A percentile compares a stretch with the other conserved stretches of the same genome.
phyloP scores from a whole-genome alignment of 2,113 vertebrate species.

The Meleagris gallopavo region DNA sequence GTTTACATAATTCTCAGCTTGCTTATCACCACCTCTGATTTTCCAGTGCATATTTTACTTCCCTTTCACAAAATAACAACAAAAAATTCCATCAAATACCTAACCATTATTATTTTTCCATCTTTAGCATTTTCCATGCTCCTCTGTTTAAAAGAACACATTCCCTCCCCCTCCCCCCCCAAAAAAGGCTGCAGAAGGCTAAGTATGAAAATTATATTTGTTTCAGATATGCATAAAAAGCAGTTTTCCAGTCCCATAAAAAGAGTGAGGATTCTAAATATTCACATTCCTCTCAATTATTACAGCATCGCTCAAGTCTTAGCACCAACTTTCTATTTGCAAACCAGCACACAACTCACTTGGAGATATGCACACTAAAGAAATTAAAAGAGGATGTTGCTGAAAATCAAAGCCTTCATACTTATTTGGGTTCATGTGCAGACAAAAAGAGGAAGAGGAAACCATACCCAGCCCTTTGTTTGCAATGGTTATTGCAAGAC shows the following conservation, averaged over 20 bases:
- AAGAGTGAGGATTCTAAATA: neutral
- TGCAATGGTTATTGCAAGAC: neutral
- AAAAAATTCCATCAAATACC: neutral
- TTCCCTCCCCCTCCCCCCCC: too few species aligned
- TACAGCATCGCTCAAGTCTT: neutral
- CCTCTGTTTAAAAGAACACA: neutral
- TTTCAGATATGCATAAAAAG: neutral
- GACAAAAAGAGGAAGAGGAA: neutral
- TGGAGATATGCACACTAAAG: fast-evolving
- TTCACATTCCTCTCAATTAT: neutral
- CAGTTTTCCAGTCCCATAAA: neutral
- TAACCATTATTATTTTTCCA: neutral
- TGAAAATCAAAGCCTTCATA: neutral
- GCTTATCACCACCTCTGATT: fast-evolving
- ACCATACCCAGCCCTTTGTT: neutral
- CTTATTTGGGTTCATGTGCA: neutral
- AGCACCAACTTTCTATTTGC: neutral
- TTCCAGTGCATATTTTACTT: neutral
- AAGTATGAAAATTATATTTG: neutral
- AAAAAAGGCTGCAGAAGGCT: neutral
- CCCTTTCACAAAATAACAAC: neutral
- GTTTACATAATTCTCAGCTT: neutral
- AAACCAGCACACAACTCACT: neutral
- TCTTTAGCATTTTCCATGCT: neutral
- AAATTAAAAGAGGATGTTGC: neutral